A percentile compares a stretch with the other conserved stretches of the same genome.
Evolutionary conservation across 2,888 invertebrate species (phyloP).

Genomic region (Lasioglossum figueresi): DNA sequence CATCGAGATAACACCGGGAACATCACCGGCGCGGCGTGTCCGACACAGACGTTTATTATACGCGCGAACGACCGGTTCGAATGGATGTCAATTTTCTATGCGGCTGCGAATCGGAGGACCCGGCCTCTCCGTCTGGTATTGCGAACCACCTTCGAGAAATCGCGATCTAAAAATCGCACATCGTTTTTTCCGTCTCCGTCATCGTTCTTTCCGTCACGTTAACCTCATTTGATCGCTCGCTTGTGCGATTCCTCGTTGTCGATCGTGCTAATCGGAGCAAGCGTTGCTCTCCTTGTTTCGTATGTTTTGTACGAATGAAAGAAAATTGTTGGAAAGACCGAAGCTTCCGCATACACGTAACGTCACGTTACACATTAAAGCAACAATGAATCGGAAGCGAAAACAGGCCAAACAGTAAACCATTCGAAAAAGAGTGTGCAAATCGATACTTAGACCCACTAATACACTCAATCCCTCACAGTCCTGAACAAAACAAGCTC

Average conservation of each 20-base stretch:
- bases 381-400: not conserved
- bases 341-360: not conserved
- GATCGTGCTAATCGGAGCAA: not conserved
- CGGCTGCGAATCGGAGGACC: constrained; percentile 55
- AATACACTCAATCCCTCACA: not conserved
- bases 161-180: constrained; percentile 45
- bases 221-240: not conserved
- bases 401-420: not conserved
- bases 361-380: not conserved
- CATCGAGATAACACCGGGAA: constrained; percentile 34
- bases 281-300: not conserved
- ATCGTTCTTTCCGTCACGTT: not conserved
- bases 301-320: not conserved
- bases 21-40: constrained; percentile 49
- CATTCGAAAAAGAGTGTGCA: not conserved
- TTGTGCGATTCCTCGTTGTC: not conserved
- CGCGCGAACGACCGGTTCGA: constrained; percentile 50
- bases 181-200: not conserved
- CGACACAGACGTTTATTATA: constrained; percentile 60
- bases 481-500: not conserved
- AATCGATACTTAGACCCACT: not conserved
- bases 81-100: constrained; percentile 66
- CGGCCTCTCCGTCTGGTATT: constrained; percentile 43
- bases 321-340: not conserved
- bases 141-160: constrained; percentile 37